These are phyloP conservation scores for Octodonta nipae DNA, from an alignment of 2,888 invertebrate species.

Conservation along the genomic window DNA sequence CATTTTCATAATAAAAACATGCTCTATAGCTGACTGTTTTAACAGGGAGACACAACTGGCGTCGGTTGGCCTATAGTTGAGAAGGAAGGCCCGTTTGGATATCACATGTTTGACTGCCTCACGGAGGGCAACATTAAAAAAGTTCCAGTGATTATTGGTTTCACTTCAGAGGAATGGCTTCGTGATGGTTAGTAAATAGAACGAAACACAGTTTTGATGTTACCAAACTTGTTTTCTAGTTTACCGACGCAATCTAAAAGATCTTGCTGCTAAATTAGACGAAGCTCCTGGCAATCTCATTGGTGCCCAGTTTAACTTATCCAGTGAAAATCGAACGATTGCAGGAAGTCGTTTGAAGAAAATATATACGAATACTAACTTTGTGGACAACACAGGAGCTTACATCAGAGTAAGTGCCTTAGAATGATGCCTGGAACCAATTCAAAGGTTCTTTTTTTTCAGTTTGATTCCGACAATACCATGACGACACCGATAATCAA, in stretches of 20 bases:
- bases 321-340: constrained; percentile 3
- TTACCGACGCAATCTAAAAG: background rate
- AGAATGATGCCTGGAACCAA: background rate
- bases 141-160: constrained; percentile 11
- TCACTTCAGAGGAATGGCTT: constrained; percentile 12
- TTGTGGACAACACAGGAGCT: constrained; percentile 5
- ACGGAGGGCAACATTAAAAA: constrained; percentile 7
- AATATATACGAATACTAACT: constrained; percentile 7
- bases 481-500: constrained; percentile 6
- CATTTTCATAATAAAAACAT: no score
- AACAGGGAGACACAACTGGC: no score
- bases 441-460: background rate
- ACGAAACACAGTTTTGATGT: background rate
- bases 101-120: constrained; percentile 6
- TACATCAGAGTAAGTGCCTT: constrained; percentile 6
- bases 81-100: constrained; percentile 6
- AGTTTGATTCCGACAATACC: constrained; percentile 3
- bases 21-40: no score
- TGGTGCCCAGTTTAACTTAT: constrained; percentile 5
- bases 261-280: background rate
- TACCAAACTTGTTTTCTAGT: background rate
- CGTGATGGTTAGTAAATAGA: constrained; percentile 3
- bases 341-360: constrained; percentile 5
- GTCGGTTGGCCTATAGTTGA: no score
- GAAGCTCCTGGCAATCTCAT: constrained; percentile 5